phyloP scores from a whole-genome alignment of 2,797 vertebrate species.

The Myripristis murdjan region DNA sequence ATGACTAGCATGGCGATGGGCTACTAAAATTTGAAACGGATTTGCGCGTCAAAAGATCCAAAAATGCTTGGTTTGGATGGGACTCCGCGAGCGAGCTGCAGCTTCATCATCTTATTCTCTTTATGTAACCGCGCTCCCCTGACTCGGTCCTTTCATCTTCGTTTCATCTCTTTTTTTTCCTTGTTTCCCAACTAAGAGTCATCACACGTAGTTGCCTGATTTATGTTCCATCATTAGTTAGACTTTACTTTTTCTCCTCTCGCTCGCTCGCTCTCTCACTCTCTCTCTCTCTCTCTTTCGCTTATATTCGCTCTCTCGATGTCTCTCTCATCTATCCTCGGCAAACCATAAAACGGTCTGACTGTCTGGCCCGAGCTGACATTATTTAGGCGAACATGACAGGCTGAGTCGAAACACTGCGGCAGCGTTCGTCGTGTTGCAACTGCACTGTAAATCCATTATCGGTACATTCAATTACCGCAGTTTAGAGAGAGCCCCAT shows the following conservation, averaged over 20 bases:
- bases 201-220: slow-evolving; percentile 62
- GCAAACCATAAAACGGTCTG: slow-evolving; percentile 31
- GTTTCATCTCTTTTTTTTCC: slow-evolving; percentile 62
- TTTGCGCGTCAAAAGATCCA: slow-evolving; percentile 23
- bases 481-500: background rate
- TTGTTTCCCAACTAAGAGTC: slow-evolving; percentile 47
- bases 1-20: too few relatives aligned
- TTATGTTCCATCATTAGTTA: slow-evolving; percentile 62
- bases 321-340: background rate
- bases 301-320: too few relatives aligned
- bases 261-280: background rate
- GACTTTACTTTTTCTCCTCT: slow-evolving; percentile 32
- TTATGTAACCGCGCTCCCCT: slow-evolving; percentile 39
- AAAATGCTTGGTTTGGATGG: background rate
- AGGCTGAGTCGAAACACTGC: slow-evolving; percentile 16
- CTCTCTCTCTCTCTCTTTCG: background rate
- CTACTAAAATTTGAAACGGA: slow-evolving; percentile 13
- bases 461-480: slow-evolving; percentile 64
- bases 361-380: slow-evolving; percentile 39
- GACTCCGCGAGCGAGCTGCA: slow-evolving; percentile 1
- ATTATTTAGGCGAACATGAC: slow-evolving; percentile 56
- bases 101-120: slow-evolving; percentile 45
- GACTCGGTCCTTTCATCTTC: slow-evolving; percentile 56
- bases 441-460: slow-evolving; percentile 51
- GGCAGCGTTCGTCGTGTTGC: slow-evolving; percentile 19